These are phyloP conservation scores for Lasioglossum zephyrum DNA, from an alignment of 2,888 invertebrate species.

Conservation along the genomic window DNA sequence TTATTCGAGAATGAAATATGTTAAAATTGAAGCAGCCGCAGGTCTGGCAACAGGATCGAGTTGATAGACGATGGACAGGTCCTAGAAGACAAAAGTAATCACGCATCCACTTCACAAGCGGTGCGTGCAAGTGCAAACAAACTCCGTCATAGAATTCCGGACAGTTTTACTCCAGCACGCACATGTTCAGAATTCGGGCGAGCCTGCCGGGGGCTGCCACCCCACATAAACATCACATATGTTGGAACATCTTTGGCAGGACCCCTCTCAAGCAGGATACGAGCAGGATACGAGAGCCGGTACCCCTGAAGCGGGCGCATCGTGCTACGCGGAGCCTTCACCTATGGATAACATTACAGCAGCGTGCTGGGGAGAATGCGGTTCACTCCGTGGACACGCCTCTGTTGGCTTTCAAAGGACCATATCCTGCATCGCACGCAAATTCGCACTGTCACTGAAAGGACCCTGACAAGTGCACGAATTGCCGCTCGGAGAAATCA, in stretches of 20 bases:
- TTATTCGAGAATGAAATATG: background rate
- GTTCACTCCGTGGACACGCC: constrained; percentile 72
- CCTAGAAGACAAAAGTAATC: constrained; percentile 71
- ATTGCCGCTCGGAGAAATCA: constrained; percentile 10
- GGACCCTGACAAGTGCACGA: constrained; percentile 19
- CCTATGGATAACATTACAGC: constrained; percentile 75
- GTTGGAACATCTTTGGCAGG: constrained; percentile 74
- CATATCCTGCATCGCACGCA: constrained; percentile 30
- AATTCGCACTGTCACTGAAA: constrained; percentile 40
- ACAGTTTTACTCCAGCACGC: constrained; percentile 73
- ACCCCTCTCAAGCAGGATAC: constrained; percentile 53
- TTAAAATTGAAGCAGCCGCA: background rate
- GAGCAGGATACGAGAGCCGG: constrained; percentile 57
- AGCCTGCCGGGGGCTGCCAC: constrained; percentile 68
- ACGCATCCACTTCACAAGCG: constrained; percentile 66
- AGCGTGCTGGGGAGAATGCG: constrained; percentile 73
- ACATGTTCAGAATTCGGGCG: constrained; percentile 77
- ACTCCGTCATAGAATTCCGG: constrained; percentile 77
- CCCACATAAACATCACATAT: constrained; percentile 81
- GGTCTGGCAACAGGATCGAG: background rate
- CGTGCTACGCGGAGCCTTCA: constrained; percentile 61
- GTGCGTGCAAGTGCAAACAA: constrained; percentile 77
- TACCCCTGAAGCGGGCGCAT: constrained; percentile 33
- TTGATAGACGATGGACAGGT: constrained; percentile 33
- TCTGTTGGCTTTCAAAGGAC: constrained; percentile 70